Base-by-base conservation (phyloP, 1,140 invertebrate species). In the Zaprionus vittiger region DNA sequence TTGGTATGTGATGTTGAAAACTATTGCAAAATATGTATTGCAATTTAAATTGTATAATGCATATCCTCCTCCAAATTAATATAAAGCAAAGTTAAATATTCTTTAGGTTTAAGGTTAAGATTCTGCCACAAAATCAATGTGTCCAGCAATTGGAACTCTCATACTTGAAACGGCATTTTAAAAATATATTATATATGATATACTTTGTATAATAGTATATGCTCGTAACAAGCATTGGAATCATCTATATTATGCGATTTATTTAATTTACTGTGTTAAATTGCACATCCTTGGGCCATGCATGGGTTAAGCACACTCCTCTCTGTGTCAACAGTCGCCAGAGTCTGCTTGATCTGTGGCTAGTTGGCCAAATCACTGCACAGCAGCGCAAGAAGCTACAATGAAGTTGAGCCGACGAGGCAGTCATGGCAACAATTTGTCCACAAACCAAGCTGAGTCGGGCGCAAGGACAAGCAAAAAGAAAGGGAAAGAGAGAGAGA, bases 301-400 rank as follows among this genome's bases (percentile, higher is more conserved):
- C 4, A 59, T 15, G 62, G 70, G 66, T 81, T 82, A 79, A 77
- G 2, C 9, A 26, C 14, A 9, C 41, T 62, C 34, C 44, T 49
- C 34, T 44, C 22, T 55, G 12, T 26, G 17, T 44, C 22, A 66
- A 44, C 20, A 26, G 60, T 79, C 47, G 56, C 38, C 49, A 59
- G 9, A 44, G 41, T 17, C 14, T 38, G 55, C 20, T 20, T 22
- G 47, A 52, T 52, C 73, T 66, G 60, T 38, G 73, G 65, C 69
- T 80, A 90, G 85, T 90, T 89, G 81, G 77, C 61, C 71, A 90
- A 90, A 90, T 90, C 85, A 84, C 76, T 62, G 76, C 73, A 44
- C 34, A 60, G 49, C 44, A 60, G 49, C 49, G 52, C 57, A 56
- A 56, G 62, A 55, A 65, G 87, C 73, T 62, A 79, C 79, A 84